These are phyloP conservation scores for Flexamia atlantica DNA, from an alignment of 2,888 invertebrate species.

Conservation along the genomic window DNA sequence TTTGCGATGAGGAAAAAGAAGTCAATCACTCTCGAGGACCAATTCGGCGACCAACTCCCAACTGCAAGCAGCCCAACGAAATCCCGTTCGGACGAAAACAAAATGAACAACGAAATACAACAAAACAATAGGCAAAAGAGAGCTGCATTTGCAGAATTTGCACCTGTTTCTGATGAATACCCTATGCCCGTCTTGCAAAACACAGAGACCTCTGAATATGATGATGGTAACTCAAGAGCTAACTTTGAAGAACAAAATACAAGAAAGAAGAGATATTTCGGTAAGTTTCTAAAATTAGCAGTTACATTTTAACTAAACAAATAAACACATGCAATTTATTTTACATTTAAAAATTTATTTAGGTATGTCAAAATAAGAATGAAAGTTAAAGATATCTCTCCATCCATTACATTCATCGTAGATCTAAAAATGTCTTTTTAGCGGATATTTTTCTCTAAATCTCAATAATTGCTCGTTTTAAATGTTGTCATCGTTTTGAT, in stretches of 20 bases:
- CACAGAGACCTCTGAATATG: constrained; percentile 61
- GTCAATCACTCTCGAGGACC: constrained; percentile 60
- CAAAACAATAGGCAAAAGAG: constrained; percentile 59
- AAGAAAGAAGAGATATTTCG: constrained; percentile 68
- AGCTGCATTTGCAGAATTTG: constrained; percentile 65
- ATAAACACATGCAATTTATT: too few relatives aligned
- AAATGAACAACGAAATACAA: constrained; percentile 61
- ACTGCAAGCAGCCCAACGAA: constrained; percentile 14
- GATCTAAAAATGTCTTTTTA: too few relatives aligned
- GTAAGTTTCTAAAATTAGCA: constrained; percentile 64
- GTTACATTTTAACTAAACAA: too few relatives aligned
- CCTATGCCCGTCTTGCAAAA: constrained; percentile 64
- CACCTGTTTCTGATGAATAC: constrained; percentile 60
- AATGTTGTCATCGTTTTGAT: constrained; percentile 14
- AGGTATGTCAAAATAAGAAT: too few relatives aligned
- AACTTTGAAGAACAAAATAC: constrained; percentile 63
- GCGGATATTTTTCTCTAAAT: too few relatives aligned
- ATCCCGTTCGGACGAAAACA: constrained; percentile 60
- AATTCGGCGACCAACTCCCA: constrained; percentile 45
- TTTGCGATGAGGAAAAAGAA: constrained; percentile 64
- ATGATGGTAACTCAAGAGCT: constrained; percentile 59
- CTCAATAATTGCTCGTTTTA: not conserved
- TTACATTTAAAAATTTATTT: too few relatives aligned
- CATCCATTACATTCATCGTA: too few relatives aligned
- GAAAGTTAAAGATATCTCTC: too few relatives aligned